Evolutionary conservation across 2,888 invertebrate species (phyloP).

Genomic region (Brachynemurus nebulosus): DNA sequence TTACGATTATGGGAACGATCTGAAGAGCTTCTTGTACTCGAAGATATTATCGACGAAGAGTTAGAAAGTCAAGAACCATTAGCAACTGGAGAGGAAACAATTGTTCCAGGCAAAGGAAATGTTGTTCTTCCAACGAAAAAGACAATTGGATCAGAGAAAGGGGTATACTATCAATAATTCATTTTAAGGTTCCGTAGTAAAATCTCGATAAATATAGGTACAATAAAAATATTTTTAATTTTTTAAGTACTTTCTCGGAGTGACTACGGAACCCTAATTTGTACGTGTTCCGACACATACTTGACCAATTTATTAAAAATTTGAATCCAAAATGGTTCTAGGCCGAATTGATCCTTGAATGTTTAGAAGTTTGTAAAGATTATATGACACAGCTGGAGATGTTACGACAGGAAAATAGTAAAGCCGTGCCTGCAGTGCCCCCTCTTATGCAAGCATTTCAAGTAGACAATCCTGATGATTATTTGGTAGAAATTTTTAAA

Average conservation of each 20-base stretch:
- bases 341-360: slow-evolving; percentile 87
- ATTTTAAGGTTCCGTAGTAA: too few species aligned
- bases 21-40: slow-evolving; percentile 79
- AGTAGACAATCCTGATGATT: slow-evolving; percentile 59
- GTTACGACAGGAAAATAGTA: slow-evolving; percentile 27
- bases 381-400: slow-evolving; percentile 27
- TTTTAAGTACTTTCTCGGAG: neutral
- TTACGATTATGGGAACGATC: slow-evolving; percentile 75
- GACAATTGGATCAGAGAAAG: slow-evolving; percentile 74
- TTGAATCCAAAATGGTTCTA: slow-evolving; percentile 20
- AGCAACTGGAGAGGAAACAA: slow-evolving; percentile 57
- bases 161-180: slow-evolving; percentile 35
- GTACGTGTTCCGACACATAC: too few species aligned
- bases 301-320: too few species aligned
- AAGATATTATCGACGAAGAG: slow-evolving; percentile 79
- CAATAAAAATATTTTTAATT: slow-evolving; percentile 4
- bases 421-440: slow-evolving; percentile 51
- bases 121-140: slow-evolving; percentile 70
- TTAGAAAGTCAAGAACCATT: slow-evolving; percentile 62
- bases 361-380: slow-evolving; percentile 61
- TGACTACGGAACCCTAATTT: too few species aligned
- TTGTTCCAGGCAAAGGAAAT: slow-evolving; percentile 56
- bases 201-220: slow-evolving; percentile 8
- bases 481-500: slow-evolving; percentile 63
- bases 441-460: slow-evolving; percentile 71